These are phyloP conservation scores for Hemicordylus capensis DNA, from an alignment of 2,113 vertebrate species.

Conservation along the genomic window DNA sequence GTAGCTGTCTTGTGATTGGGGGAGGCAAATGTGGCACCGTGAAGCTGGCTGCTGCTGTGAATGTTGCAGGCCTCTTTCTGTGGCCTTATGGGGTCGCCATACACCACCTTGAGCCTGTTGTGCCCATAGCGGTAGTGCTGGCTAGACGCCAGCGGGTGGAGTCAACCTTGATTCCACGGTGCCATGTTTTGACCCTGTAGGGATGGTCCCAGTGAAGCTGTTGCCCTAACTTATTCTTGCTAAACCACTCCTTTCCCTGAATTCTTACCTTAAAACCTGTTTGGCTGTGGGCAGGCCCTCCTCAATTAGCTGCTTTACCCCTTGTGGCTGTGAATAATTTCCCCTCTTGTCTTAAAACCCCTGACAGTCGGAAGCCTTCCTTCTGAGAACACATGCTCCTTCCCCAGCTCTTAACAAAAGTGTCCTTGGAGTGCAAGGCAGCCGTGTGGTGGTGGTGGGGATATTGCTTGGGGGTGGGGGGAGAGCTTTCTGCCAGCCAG, in stretches of 20 bases:
- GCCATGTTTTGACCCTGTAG: background rate
- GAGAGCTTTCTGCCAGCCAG: background rate
- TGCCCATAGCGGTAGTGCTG: background rate
- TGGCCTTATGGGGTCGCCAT: background rate
- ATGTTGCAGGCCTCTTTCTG: background rate
- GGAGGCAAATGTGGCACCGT: background rate
- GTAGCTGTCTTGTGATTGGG: background rate
- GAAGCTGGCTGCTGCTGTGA: slow-evolving; percentile 5
- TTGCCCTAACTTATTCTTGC: slow-evolving; percentile 32
- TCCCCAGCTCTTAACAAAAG: background rate
- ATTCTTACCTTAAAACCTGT: slow-evolving; percentile 4
- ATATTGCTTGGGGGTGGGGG: background rate
- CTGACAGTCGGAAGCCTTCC: background rate
- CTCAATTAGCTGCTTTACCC: background rate
- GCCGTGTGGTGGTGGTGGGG: background rate
- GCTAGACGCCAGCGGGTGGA: background rate
- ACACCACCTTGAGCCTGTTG: background rate
- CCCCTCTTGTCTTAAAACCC: background rate
- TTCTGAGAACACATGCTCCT: background rate
- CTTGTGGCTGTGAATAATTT: background rate
- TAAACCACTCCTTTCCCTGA: slow-evolving; percentile 27
- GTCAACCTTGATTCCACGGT: background rate
- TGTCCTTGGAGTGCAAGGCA: background rate
- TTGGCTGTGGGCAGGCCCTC: background rate
- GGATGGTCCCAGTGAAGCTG: background rate